phyloP scores from a whole-genome alignment of 2,797 vertebrate genomes.

The Monodelphis domestica region DNA sequence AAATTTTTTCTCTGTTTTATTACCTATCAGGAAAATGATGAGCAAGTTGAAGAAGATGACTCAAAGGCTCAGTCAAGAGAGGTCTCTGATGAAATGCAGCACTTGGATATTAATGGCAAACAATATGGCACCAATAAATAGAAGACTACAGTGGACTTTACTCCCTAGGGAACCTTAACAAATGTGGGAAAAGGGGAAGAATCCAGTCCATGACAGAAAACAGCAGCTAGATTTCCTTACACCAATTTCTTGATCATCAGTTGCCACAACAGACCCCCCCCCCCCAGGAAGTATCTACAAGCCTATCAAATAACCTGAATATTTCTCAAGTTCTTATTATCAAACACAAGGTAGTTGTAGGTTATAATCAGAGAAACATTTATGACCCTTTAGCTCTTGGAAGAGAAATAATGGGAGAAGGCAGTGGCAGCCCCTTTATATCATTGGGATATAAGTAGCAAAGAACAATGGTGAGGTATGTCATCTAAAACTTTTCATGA shows the following conservation, averaged over 20 bases:
- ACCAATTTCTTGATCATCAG: neutral
- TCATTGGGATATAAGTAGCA: neutral
- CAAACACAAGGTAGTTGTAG: neutral
- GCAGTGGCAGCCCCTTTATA: neutral
- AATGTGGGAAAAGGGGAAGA: neutral
- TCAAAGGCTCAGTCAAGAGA: neutral
- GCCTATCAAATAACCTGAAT: neutral
- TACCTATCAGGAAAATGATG: slow-evolving; percentile 71
- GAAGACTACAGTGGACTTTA: neutral
- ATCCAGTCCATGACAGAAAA: neutral
- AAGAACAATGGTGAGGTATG: neutral
- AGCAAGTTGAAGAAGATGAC: slow-evolving; percentile 37
- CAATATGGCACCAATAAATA: slow-evolving; percentile 81
- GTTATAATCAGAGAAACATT: neutral
- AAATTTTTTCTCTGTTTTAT: slow-evolving; percentile 20
- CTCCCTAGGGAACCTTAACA: neutral
- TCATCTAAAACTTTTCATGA: neutral
- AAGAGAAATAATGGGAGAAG: neutral
- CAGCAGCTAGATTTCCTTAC: neutral
- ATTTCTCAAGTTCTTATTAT: neutral
- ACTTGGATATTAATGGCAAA: slow-evolving; percentile 65
- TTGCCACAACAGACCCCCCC: slow-evolving; percentile 17
- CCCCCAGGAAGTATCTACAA: neutral
- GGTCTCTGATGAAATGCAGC: slow-evolving; percentile 65
- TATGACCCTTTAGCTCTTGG: neutral